Conservation (phyloP, 1,140 invertebrate species). For the Psilanteris sp. region DNA sequence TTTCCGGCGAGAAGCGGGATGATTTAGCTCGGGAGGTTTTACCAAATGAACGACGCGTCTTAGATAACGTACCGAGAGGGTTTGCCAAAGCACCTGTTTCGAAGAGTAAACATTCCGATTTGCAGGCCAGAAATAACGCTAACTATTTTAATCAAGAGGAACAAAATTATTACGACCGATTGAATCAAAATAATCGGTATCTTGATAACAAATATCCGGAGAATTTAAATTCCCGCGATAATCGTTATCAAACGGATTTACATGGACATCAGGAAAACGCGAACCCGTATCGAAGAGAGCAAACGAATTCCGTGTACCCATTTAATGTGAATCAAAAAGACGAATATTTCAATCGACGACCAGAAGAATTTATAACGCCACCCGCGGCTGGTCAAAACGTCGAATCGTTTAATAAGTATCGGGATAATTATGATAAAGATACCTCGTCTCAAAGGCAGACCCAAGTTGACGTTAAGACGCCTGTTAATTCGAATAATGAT, state of each 20-base stretch:
- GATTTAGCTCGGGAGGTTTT: conserved; percentile 5
- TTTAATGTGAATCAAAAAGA: conserved; percentile 19
- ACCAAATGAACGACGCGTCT: conserved; percentile 1
- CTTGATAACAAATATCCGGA: neutral
- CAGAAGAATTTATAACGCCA: conserved; percentile 13
- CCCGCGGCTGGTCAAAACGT: conserved; percentile 8
- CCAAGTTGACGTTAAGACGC: too few relatives aligned
- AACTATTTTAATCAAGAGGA: conserved; percentile 2
- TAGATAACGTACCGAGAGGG: conserved; percentile 60
- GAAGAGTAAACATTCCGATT: conserved; percentile 5
- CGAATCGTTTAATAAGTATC: neutral
- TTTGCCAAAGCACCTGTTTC: conserved; percentile 47
- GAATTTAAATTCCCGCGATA: neutral
- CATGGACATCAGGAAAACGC: too few relatives aligned
- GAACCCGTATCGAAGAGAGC: conserved; percentile 15
- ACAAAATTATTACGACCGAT: neutral
- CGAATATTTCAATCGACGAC: neutral
- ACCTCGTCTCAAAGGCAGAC: too few relatives aligned
- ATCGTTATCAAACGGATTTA: neutral
- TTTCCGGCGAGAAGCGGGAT: conserved; percentile 13
- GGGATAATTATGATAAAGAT: too few relatives aligned
- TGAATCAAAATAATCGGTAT: neutral
- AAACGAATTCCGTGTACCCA: conserved; percentile 17
- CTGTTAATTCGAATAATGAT: neutral
- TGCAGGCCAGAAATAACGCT: neutral